phyloP scores from a whole-genome alignment of 2,113 vertebrate genomes.

The Rhodinocichla rosea region DNA sequence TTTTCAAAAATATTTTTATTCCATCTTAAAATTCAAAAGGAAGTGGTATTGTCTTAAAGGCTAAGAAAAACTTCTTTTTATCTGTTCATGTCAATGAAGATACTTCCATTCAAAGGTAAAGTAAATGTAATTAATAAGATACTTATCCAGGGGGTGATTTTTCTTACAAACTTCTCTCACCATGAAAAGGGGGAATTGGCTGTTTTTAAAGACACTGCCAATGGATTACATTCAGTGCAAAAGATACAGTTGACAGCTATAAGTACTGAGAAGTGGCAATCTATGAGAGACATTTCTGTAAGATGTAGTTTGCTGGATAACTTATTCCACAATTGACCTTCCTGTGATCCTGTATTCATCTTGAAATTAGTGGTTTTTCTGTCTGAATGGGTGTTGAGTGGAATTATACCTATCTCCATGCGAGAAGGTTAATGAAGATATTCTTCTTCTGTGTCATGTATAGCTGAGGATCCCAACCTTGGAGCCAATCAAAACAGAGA shows the following conservation, averaged over 20 bases:
- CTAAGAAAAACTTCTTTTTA: neutral
- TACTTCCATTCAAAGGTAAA: neutral
- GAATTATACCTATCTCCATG: neutral
- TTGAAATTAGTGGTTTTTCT: neutral
- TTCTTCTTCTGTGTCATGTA: neutral
- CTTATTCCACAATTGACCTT: neutral
- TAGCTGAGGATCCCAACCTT: neutral
- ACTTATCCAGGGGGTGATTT: neutral
- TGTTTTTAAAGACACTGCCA: neutral
- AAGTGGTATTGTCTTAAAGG: neutral
- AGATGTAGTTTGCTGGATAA: neutral
- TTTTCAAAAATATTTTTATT: neutral
- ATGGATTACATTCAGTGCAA: neutral
- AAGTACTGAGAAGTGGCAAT: neutral
- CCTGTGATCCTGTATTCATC: neutral
- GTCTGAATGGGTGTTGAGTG: neutral
- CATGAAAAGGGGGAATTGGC: neutral
- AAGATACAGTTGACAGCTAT: neutral
- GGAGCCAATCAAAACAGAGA: neutral
- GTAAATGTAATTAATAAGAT: neutral
- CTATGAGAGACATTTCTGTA: neutral
- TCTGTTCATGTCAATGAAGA: neutral
- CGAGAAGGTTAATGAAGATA: neutral
- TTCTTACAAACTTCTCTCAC: neutral
- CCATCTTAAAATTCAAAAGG: neutral